Base-by-base conservation (phyloP, 2,888 invertebrate genomes). In the Gastrophysa polygoni region DNA sequence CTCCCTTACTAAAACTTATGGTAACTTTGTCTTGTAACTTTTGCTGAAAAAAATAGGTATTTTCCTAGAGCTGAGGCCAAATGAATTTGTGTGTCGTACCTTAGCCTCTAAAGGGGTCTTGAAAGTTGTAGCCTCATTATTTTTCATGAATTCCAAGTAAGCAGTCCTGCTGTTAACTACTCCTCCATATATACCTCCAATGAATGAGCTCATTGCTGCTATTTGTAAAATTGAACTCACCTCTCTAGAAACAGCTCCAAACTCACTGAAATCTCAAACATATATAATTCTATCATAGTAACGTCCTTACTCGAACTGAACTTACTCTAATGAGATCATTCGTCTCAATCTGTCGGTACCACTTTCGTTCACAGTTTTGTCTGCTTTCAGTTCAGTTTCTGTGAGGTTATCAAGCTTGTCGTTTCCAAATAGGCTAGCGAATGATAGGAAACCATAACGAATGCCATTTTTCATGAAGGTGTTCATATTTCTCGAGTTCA, bases 41-140 rank as follows among this genome's bases (percentile, higher is more conserved):
- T 83, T 86, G 87, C 88, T 91, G 78, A 14, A 84, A 83, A 59
- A 68, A 64, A 3, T n/a, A n/a, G n/a, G 6, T 11, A 14, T 14
- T 32, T 11, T 2, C 7, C 24, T 24, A 5, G 24, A 24, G 7
- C 7, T 24, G 24, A 24, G 3, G n/a, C n/a, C n/a, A 24, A 3
- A 24, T 24, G 24, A 24, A 24, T 7, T 24, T 24, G 24, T n/a
- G n/a, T n/a, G 16, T 51, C 52, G 67, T 82, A 89, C 90, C 83
- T 91, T 89, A 2, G 92, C 92, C 56, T 91, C 86, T 6, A 86
- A 77, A 64, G 89, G 88, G 54, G 85, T 85, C 52, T 81, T 81
- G 77, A 89, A 92, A 52, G 85, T 83, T 2, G 91, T 89, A 7
- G 91, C 92, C 82, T 91, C 87, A 80, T 92, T 91, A 67, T 84